Base-by-base conservation (phyloP, 2,797 vertebrate species). In the Menidia menidia region DNA sequence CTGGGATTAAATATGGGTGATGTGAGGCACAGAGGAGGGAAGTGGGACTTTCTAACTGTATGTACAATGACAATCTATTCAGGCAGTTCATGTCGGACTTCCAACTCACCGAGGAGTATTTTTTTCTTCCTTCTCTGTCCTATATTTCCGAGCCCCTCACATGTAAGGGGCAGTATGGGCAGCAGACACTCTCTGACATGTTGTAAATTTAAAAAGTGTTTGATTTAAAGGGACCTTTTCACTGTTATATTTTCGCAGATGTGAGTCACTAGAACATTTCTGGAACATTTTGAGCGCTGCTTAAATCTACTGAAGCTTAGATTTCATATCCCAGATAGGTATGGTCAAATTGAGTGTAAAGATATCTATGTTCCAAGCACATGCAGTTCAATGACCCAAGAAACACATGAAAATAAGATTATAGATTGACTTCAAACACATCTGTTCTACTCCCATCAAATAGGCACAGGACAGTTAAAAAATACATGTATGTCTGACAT, bases 21-120 rank as follows among this genome's bases (percentile, higher is more conserved):
- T 15, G 4, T 67, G 43, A 75, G 68, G 70, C 79, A 72, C 65
- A 35, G 31, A 71, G 65, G 81, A 68, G n/a, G 19, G 54, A 9
- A 56, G 60, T 19, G 2, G 71, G 62, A 75, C 53, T 69, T 61
- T 73, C 70, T 72, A 72, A 66, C 50, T 80, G 80, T 68, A 73
- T 80, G 75, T 71, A 68, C 73, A 84, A 87, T 84, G 60, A 60
- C 73, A 55, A 76, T 80, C 60, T 51, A 56, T 82, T 77, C 73
- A 76, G 64, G 60, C 64, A 63, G 57, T 71, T 54, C 58, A 60
- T 50, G 54, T 80, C 31, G 89, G 88, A 90, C 88, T 87, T 89
- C 78, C 69, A 86, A 64, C 65, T 77, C 73, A 84, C 75, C 60
- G 59, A 74, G 75, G 42, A 74, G 51, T 71, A 80, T 41, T 83